These are phyloP conservation scores for Lasioglossum baleicum DNA, from an alignment of 1,140 invertebrate species.

Conservation along the genomic window DNA sequence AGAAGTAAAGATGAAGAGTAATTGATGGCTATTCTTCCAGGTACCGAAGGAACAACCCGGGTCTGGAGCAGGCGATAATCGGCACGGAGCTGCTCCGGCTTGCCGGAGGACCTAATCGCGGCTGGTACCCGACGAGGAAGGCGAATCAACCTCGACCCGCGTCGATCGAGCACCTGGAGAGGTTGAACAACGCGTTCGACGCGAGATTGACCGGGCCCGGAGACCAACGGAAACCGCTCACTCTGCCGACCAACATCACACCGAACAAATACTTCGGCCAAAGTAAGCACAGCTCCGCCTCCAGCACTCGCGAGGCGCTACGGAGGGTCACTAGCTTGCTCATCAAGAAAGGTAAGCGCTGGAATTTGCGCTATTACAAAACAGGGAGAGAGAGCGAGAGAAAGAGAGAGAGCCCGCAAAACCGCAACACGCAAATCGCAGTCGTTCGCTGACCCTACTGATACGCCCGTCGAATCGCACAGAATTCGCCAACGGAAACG, in stretches of 20 bases:
- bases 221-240: conserved; percentile 86
- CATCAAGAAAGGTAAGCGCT: conserved; percentile 88
- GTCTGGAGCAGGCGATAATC: conserved; percentile 84
- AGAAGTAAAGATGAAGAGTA: not conserved
- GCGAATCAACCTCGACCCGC: conserved; percentile 83
- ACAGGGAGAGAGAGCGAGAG: too few relatives aligned
- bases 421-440: not conserved
- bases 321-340: conserved; percentile 92
- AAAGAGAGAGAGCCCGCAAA: not conserved
- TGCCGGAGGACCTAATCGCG: conserved; percentile 88
- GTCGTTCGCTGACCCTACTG: too few relatives aligned
- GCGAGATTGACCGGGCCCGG: conserved; percentile 79
- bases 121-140: conserved; percentile 88
- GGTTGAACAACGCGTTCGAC: conserved; percentile 82
- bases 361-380: conserved; percentile 64
- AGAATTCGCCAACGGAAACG: too few relatives aligned
- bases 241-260: conserved; percentile 90
- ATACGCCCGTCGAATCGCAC: too few relatives aligned
- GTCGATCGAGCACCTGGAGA: conserved; percentile 91
- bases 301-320: conserved; percentile 89
- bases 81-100: conserved; percentile 88
- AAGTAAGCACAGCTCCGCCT: conserved; percentile 81
- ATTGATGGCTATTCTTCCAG: conserved; percentile 51
- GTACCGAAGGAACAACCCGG: conserved; percentile 84
- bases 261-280: conserved; percentile 91